Base-by-base conservation (phyloP, 2,888 invertebrate species). In the Tholera decimalis region DNA sequence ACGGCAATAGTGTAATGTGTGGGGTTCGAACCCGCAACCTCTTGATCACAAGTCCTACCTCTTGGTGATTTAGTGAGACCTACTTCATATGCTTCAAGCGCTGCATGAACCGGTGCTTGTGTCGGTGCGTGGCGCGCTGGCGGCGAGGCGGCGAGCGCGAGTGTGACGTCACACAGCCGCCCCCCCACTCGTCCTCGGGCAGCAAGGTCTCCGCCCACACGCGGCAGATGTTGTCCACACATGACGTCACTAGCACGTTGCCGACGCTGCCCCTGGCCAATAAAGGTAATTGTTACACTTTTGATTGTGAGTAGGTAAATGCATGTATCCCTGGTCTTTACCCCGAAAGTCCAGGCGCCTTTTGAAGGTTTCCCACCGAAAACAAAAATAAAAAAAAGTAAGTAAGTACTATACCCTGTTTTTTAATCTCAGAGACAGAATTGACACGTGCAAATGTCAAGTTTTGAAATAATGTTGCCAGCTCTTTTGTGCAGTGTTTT, bases 141-240 rank as follows among this genome's bases (percentile, higher is more conserved):
- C 97, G 96, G 49, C 95, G 93, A 80, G 95, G 95, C 61, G 97
- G 97, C 75, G 97, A 97, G 86, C 97, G 96, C 30, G 97, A 96
- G 89, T 97, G 97, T 86, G 97, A 92, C 77, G 94, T 88, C 81
- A 90, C 91, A 62, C 91, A 89, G 64, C 96, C 96, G 15, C 96
- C 94, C 70, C 96, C 96, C 95, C 95, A 96, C 59, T 99, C 99
- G 96, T 99, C 99, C 89, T 99, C 99, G 0, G 99, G 99, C 77
- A 99, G 96, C 70, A 99, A 97, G 0, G 99, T 99, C 95, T 99
- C 99, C 58, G 99, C 98, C 99, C 99, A 99, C 83, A 99, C 97
- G 78, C 99, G 97, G 89, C 99, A 99, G 85, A 99, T 99, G 95
- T 99, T 99, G 94, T 99, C 99, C 88, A 98, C 97, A 92, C 99